Conservation (phyloP, 2,888 invertebrate genomes). For the Ethmia dodecea region DNA sequence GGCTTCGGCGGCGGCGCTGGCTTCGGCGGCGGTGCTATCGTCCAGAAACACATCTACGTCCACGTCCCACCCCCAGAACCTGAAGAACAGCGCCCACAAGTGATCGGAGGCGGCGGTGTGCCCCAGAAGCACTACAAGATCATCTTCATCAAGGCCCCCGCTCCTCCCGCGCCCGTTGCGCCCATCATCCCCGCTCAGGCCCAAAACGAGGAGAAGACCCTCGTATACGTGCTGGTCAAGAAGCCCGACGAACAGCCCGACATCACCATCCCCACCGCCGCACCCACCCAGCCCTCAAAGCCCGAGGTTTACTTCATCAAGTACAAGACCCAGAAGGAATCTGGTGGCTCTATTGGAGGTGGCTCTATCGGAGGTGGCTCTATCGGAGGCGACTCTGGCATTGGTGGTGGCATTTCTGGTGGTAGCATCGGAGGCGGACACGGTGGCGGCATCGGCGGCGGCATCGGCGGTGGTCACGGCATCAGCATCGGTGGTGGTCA, state of each 20-base stretch:
- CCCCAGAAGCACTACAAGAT: slow-evolving; percentile 90
- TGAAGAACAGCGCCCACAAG: slow-evolving; percentile 81
- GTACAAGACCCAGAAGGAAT: slow-evolving; percentile 85
- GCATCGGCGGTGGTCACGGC: slow-evolving; percentile 30
- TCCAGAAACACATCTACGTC: slow-evolving; percentile 90
- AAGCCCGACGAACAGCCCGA: slow-evolving; percentile 90
- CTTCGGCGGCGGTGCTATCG: slow-evolving; percentile 74
- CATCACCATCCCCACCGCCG: slow-evolving; percentile 84
- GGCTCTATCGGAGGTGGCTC: slow-evolving; percentile 28
- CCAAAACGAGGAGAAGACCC: slow-evolving; percentile 87
- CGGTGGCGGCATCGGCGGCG: slow-evolving; percentile 33
- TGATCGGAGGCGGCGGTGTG: slow-evolving; percentile 80
- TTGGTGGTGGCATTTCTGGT: slow-evolving; percentile 24
- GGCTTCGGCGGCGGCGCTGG: slow-evolving; percentile 55
- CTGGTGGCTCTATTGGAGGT: slow-evolving; percentile 42
- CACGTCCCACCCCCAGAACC: slow-evolving; percentile 91
- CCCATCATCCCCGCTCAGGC: slow-evolving; percentile 85
- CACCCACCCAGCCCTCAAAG: slow-evolving; percentile 87
- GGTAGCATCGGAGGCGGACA: slow-evolving; percentile 31
- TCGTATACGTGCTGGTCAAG: slow-evolving; percentile 90
- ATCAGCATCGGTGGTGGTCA: slow-evolving; percentile 29
- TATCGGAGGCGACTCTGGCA: slow-evolving; percentile 27
- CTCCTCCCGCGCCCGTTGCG: slow-evolving; percentile 85
- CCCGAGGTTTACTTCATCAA: slow-evolving; percentile 92
- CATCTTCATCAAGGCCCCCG: slow-evolving; percentile 91